A percentile compares a stretch with the other conserved stretches of the same genome.
phyloP scores from a whole-genome alignment of 2,888 invertebrate genomes.

The Oscheius onirici region DNA sequence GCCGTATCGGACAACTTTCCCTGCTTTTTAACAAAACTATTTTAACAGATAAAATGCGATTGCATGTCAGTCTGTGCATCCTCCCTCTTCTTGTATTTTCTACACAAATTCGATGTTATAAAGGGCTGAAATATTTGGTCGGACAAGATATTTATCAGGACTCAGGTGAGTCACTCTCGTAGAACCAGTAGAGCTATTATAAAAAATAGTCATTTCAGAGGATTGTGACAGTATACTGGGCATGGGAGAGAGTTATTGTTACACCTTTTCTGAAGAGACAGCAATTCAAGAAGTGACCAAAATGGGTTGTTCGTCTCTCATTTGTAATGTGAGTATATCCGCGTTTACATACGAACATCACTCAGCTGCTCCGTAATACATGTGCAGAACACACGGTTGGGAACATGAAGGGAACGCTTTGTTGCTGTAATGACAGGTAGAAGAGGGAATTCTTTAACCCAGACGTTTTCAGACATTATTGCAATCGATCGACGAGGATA shows the following conservation, averaged over 20 bases:
- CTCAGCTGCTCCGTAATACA: constrained; percentile 38
- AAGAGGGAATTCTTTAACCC: neutral
- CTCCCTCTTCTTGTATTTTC: neutral
- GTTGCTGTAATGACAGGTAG: constrained; percentile 57
- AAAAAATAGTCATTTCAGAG: too few relatives aligned
- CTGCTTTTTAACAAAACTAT: too few relatives aligned
- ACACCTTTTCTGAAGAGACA: constrained; percentile 55
- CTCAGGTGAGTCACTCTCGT: constrained; percentile 34
- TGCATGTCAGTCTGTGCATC: neutral
- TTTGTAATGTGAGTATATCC: constrained; percentile 54
- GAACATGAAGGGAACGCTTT: constrained; percentile 57
- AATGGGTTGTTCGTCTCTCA: constrained; percentile 54
- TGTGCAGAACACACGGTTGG: constrained; percentile 54
- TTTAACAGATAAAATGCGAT: neutral
- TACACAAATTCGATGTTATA: constrained; percentile 41
- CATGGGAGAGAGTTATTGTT: constrained; percentile 54
- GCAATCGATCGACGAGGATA: constrained; percentile 17
- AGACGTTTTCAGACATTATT: constrained; percentile 9
- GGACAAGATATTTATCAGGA: constrained; percentile 48
- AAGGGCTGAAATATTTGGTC: constrained; percentile 50
- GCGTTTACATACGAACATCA: neutral
- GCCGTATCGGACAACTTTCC: neutral
- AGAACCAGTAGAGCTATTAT: too few relatives aligned
- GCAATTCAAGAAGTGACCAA: constrained; percentile 52
- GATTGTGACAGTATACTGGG: constrained; percentile 48